These are phyloP conservation scores for Pinctada fucata DNA, from an alignment of 2,888 invertebrate species.

Conservation along the genomic window DNA sequence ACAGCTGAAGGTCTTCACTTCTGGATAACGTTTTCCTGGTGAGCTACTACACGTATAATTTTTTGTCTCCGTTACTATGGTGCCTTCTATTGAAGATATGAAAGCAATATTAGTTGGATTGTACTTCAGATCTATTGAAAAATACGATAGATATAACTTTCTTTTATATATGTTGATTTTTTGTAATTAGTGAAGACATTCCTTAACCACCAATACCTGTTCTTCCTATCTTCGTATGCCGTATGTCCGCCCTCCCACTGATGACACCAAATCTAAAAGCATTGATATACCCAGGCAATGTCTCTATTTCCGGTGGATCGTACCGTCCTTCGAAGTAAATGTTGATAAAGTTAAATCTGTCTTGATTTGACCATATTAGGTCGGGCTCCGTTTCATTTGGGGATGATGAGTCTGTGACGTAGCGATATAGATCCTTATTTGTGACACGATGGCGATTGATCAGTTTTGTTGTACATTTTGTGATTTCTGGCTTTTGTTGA, in stretches of 20 bases:
- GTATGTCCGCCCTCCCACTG: neutral
- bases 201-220: conserved; percentile 5
- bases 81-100: too few species aligned
- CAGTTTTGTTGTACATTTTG: conserved; percentile 8
- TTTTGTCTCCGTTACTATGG: too few species aligned
- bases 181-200: too few species aligned
- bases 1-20: too few species aligned
- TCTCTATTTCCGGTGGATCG: neutral
- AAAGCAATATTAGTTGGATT: too few species aligned
- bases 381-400: conserved; percentile 24
- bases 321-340: conserved; percentile 21
- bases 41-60: too few species aligned
- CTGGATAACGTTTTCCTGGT: too few species aligned
- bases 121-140: too few species aligned
- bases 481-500: conserved; percentile 11
- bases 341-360: conserved; percentile 23
- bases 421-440: conserved; percentile 21
- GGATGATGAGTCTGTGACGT: conserved; percentile 29
- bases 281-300: conserved; percentile 1
- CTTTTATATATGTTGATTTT: too few species aligned
- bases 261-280: conserved; percentile 27
- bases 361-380: conserved; percentile 30
- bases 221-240: conserved; percentile 17
- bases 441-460: conserved; percentile 1
- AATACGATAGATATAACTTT: too few species aligned